Evolutionary conservation across 1,140 invertebrate genomes (phyloP), one percentile per base, ranked within the genome.

Genomic region (Plodia interpunctella): DNA sequence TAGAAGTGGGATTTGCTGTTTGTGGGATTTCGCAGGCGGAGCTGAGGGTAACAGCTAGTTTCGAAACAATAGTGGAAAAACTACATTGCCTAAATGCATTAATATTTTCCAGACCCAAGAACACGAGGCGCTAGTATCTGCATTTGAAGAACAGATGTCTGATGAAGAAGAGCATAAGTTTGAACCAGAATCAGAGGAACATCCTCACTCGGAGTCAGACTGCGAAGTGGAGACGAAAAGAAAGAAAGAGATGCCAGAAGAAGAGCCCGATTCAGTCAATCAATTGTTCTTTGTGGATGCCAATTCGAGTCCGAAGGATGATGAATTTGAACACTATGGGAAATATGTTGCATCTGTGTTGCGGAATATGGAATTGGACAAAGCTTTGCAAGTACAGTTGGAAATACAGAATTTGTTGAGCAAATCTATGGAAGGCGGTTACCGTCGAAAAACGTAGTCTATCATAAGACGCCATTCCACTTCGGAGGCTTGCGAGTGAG

Each of bases 271-370:
- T 21, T 78, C 68, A 3, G 66, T 18, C 59, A 55, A 35, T 71
- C 62, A 13, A 63, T 63, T 20, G 52, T 52, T 32, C 5, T 77
- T 64, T 25, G 13, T 53, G 4, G 51, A 53, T 28, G 9, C 51
- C 2, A 53, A 13, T n/a, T 53, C 19, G 4, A 20, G n/a, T 21
- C 10, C 30, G 0, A 77, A 68, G 63, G 83, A 86, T 15, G 83
- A 87, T 72, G 83, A 87, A 50, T 87, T 87, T 78, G 83, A 84
- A 67, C 78, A 84, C n/a, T 87, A 83, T 66, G 81, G 83, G 0
- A 81, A 83, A 52, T 82, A 80, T 18, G 78, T 87, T 54, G 83
- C 83, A 11, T 68, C 78, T 25, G 81, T 84, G 28, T 63, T 86
- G n/a, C 72, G 81, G 17, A 75, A 73, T 19, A 81, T 86, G 78